A percentile compares a stretch with the other conserved stretches of the same genome.
phyloP scores from a whole-genome alignment of 1,140 invertebrate genomes.

The Brachionus sp. region DNA sequence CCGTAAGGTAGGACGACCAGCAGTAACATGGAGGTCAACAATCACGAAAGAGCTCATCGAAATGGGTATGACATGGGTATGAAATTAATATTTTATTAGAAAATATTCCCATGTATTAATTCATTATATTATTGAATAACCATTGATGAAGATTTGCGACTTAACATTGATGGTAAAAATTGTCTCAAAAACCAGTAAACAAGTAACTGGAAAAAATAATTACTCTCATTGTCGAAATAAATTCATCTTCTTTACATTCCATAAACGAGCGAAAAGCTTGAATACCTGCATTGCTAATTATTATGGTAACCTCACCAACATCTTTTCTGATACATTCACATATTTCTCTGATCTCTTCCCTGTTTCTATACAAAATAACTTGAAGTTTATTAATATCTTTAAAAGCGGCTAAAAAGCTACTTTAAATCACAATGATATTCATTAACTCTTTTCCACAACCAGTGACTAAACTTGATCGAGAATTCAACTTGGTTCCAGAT shows the following conservation, averaged over 20 bases:
- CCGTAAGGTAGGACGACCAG: no score
- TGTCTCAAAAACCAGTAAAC: conserved; percentile 65
- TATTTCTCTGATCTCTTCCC: conserved; percentile 40
- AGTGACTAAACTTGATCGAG: no score
- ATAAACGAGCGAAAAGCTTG: conserved; percentile 25
- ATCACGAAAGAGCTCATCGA: no score
- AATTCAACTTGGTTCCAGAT: no score
- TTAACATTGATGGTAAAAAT: conserved; percentile 77
- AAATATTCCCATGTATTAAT: no score
- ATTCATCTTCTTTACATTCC: conserved; percentile 44
- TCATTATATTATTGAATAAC: no score
- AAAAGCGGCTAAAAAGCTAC: background rate
- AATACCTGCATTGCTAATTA: conserved; percentile 42
- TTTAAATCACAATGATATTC: conserved; percentile 45
- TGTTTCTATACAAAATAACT: background rate
- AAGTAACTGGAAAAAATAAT: conserved; percentile 38
- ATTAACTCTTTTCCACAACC: conserved; percentile 20
- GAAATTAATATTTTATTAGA: no score
- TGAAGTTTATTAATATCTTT: background rate
- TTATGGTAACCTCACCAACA: conserved; percentile 31
- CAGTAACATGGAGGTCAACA: no score
- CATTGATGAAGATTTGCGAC: no score
- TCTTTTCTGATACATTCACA: conserved; percentile 28
- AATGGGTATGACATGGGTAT: no score
- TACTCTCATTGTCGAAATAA: conserved; percentile 5